Percentiles rank a stretch among this genome's conserved stretches.
These are phyloP conservation scores for Eucera pruinosa DNA, from an alignment of 2,888 invertebrate genomes.

Conservation along the genomic window DNA sequence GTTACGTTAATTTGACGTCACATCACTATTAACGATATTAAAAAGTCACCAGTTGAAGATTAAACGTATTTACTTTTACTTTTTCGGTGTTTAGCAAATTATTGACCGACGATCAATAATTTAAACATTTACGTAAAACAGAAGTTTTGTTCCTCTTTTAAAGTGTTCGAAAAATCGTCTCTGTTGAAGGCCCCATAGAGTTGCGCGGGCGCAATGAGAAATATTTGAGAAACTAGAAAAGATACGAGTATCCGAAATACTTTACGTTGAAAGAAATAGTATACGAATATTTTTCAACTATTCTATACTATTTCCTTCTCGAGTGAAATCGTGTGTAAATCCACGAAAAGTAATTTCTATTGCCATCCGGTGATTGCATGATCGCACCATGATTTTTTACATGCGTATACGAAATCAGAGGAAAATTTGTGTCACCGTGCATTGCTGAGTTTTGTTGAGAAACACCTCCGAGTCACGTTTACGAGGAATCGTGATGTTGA, in stretches of 20 bases:
- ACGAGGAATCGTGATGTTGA: background rate
- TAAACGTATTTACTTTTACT: too few species aligned
- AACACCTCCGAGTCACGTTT: background rate
- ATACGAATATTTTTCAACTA: background rate
- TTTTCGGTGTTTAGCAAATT: background rate
- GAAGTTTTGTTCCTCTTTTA: background rate
- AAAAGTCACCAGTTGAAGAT: too few species aligned
- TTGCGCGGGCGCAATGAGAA: slow-evolving; percentile 65
- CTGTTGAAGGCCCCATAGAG: slow-evolving; percentile 27
- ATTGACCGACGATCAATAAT: background rate
- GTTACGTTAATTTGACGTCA: too few species aligned
- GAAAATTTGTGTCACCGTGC: background rate
- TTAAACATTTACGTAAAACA: background rate
- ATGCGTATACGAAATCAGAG: background rate
- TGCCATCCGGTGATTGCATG: background rate
- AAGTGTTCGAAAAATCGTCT: slow-evolving; percentile 27
- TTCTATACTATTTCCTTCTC: slow-evolving; percentile 12
- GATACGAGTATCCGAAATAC: background rate
- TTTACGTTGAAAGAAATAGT: slow-evolving; percentile 4
- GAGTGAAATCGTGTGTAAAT: background rate
- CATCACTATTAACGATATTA: too few species aligned
- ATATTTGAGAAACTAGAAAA: background rate
- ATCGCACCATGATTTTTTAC: background rate
- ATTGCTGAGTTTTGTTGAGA: background rate
- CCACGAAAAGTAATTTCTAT: background rate